A percentile compares a stretch with the other conserved stretches of the same genome.
These are phyloP conservation scores for Charadrius vociferus DNA, from an alignment of 2,113 vertebrate genomes.

Conservation along the genomic window DNA sequence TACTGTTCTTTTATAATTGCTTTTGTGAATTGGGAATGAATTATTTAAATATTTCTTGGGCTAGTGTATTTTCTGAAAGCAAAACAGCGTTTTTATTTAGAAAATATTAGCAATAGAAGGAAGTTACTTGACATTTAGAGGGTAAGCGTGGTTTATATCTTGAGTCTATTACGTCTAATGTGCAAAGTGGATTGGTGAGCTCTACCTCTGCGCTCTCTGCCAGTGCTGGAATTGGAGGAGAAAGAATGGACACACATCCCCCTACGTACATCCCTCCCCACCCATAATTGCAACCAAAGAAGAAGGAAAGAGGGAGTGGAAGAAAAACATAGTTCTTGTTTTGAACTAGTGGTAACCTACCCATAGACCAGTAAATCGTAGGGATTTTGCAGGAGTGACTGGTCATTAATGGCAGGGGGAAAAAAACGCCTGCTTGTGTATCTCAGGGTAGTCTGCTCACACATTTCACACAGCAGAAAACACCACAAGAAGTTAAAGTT, in stretches of 20 bases:
- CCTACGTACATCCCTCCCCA: neutral
- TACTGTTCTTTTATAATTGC: conserved; percentile 36
- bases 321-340: neutral
- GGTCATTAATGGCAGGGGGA: neutral
- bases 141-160: neutral
- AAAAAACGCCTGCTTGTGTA: neutral
- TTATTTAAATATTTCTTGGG: conserved; percentile 50
- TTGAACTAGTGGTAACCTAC: neutral
- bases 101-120: neutral
- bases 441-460: neutral
- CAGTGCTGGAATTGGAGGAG: neutral
- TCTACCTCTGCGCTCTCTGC: neutral
- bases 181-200: neutral
- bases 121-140: neutral
- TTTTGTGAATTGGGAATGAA: conserved; percentile 38
- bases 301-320: neutral
- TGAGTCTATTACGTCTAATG: neutral
- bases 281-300: neutral
- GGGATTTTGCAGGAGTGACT: neutral
- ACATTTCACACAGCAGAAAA: neutral
- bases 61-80: neutral
- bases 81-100: neutral
- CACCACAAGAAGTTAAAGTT: neutral
- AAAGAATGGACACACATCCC: neutral
- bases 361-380: neutral